Evolutionary conservation across 2,888 invertebrate genomes (phyloP).

Genomic region (Drosophila kambysellisi): DNA sequence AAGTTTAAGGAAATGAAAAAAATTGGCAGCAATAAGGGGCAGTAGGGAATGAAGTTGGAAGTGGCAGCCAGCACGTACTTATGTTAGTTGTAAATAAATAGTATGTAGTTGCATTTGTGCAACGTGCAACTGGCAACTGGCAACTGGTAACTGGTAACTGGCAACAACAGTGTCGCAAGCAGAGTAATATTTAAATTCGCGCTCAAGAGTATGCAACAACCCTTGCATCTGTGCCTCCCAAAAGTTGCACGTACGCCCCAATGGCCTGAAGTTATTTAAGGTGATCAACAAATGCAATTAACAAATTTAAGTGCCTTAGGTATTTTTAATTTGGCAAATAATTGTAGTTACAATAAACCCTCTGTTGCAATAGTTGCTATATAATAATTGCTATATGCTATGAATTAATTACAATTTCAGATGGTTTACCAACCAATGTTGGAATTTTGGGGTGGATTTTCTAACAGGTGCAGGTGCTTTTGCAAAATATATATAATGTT

Average conservation of each 20-base stretch:
- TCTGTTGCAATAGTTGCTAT: not conserved
- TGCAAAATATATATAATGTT: too few relatives aligned
- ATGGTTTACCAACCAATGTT: not conserved
- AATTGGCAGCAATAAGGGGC: not conserved
- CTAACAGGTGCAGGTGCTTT: not conserved
- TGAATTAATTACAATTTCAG: not conserved
- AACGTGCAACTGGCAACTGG: conserved; percentile 33
- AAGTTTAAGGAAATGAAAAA: not conserved
- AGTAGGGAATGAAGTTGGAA: not conserved
- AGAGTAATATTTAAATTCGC: conserved; percentile 44
- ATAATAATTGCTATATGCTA: not conserved
- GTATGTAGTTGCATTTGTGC: conserved; percentile 54
- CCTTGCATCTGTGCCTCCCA: not conserved
- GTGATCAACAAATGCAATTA: conserved; percentile 4
- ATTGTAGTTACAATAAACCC: too few relatives aligned
- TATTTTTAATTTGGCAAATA: conserved; percentile 8
- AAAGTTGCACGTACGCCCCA: not conserved
- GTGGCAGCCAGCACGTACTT: conserved; percentile 49
- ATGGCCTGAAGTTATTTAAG: conserved; percentile 1
- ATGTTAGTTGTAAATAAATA: conserved; percentile 61
- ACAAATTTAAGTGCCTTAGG: not conserved
- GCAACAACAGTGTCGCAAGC: conserved; percentile 14
- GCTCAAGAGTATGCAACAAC: conserved; percentile 48
- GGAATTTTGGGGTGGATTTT: not conserved
- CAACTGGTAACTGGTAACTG: conserved; percentile 5